Evolutionary conservation across 2,113 vertebrate genomes (phyloP).

Genomic region (Edolisoma coerulescens): DNA sequence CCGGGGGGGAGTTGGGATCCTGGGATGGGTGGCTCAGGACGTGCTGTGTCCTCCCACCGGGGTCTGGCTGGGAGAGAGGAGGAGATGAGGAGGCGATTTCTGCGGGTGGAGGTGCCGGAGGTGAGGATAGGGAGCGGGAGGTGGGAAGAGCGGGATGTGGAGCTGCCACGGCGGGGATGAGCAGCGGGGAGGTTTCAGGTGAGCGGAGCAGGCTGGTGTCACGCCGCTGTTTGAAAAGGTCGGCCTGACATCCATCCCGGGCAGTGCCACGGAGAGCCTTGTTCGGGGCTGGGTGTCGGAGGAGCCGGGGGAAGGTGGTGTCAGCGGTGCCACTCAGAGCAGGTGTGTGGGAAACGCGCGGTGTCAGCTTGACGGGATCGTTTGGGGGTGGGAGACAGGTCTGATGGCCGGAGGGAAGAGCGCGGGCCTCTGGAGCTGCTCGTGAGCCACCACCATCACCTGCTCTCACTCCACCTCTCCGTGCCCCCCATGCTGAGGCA

Average conservation of each 20-base stretch:
- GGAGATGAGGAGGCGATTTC: not conserved
- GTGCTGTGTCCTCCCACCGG: fast-evolving
- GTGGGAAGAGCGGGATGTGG: not conserved
- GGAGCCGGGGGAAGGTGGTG: not conserved
- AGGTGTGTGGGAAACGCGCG: fast-evolving
- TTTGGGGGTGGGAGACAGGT: not conserved
- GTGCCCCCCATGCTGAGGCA: not conserved
- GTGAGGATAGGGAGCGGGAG: fast-evolving
- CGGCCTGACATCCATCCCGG: not conserved
- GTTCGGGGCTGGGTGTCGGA: not conserved
- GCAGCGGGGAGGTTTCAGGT: not conserved
- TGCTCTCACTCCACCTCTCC: fast-evolving
- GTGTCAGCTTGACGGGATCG: not conserved
- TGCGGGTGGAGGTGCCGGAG: no score
- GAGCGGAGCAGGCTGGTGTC: not conserved
- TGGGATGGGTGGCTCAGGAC: fast-evolving
- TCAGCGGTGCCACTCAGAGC: fast-evolving
- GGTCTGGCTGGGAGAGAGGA: not conserved
- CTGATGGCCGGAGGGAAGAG: not conserved
- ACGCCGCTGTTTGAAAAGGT: not conserved
- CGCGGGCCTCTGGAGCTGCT: not conserved
- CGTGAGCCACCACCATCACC: not conserved
- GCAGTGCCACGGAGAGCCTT: fast-evolving
- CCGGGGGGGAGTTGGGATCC: not conserved
- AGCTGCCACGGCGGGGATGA: not conserved